Evolutionary conservation across 2,888 invertebrate genomes (phyloP).

Genomic region (Heliconius sara): DNA sequence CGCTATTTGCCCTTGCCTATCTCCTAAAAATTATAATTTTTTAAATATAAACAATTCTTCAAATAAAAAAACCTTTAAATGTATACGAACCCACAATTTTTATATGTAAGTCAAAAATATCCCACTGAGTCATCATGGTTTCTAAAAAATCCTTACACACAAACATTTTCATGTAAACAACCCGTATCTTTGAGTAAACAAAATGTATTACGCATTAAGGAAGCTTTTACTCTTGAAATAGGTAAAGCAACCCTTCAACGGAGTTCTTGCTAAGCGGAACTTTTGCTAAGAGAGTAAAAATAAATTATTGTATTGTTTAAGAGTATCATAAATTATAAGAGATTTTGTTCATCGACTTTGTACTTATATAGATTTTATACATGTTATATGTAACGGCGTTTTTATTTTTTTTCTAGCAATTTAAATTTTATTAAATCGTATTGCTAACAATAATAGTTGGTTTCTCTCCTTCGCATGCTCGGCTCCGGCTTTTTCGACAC

Average conservation of each 20-base stretch:
- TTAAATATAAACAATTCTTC: neutral
- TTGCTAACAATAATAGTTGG: too few species aligned
- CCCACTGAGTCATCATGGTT: neutral
- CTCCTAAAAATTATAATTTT: neutral
- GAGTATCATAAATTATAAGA: conserved; percentile 6
- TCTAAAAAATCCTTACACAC: neutral
- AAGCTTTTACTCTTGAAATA: conserved; percentile 20
- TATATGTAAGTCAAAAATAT: neutral
- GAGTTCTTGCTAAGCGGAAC: too few species aligned
- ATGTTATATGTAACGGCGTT: too few species aligned
- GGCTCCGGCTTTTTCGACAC: too few species aligned
- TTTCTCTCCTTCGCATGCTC: too few species aligned
- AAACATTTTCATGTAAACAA: conserved; percentile 3
- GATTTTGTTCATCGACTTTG: neutral
- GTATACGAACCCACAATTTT: neutral
- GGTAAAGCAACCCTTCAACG: conserved; percentile 18
- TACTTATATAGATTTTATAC: neutral
- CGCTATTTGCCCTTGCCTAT: too few species aligned
- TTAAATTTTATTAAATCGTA: too few species aligned
- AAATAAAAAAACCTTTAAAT: neutral
- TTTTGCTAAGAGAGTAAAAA: conserved; percentile 10
- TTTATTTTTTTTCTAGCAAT: too few species aligned
- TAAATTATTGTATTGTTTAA: conserved; percentile 21
- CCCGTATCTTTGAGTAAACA: neutral
- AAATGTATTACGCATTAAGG: neutral